Percentiles rank a stretch among this genome's conserved stretches.
These are phyloP conservation scores for Lasioglossum albipes DNA, from an alignment of 1,140 invertebrate species.

Conservation along the genomic window DNA sequence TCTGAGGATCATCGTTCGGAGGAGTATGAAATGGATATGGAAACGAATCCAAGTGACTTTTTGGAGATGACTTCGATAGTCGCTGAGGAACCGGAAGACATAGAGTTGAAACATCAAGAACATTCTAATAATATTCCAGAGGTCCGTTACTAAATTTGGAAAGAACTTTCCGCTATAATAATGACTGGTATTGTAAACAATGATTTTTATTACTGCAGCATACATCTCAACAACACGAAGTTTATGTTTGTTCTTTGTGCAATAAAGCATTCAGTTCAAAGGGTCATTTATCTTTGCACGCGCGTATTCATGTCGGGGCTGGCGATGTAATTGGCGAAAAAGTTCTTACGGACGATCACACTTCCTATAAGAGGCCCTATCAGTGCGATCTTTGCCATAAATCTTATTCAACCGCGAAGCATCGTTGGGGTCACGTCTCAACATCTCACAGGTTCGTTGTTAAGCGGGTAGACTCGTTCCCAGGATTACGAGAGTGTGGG, in stretches of 20 bases:
- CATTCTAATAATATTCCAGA: slow-evolving; percentile 7
- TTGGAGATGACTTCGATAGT: slow-evolving; percentile 76
- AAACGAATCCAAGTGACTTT: slow-evolving; percentile 78
- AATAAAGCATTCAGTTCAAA: slow-evolving; percentile 81
- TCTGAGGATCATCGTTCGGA: slow-evolving; percentile 75
- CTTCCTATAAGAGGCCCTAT: slow-evolving; percentile 79
- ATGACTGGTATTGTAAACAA: neutral
- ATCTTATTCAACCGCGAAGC: slow-evolving; percentile 80
- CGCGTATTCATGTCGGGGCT: slow-evolving; percentile 78
- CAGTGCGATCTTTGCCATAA: slow-evolving; percentile 81
- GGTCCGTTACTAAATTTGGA: neutral
- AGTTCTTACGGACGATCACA: slow-evolving; percentile 78
- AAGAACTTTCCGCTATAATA: too few relatives aligned
- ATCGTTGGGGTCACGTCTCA: slow-evolving; percentile 81
- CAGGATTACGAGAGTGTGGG: too few relatives aligned
- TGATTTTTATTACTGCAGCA: slow-evolving; percentile 65
- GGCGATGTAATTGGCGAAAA: slow-evolving; percentile 78
- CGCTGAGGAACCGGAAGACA: slow-evolving; percentile 72
- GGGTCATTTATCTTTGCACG: slow-evolving; percentile 79
- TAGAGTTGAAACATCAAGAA: slow-evolving; percentile 18
- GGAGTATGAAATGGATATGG: slow-evolving; percentile 79
- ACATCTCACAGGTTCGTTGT: slow-evolving; percentile 75
- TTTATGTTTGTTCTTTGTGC: slow-evolving; percentile 80
- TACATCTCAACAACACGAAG: slow-evolving; percentile 77
- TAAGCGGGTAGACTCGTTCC: too few relatives aligned